A percentile compares a stretch with the other conserved stretches of the same genome.
Evolutionary conservation across 2,797 vertebrate species (phyloP).

Genomic region (Poecilia picta): DNA sequence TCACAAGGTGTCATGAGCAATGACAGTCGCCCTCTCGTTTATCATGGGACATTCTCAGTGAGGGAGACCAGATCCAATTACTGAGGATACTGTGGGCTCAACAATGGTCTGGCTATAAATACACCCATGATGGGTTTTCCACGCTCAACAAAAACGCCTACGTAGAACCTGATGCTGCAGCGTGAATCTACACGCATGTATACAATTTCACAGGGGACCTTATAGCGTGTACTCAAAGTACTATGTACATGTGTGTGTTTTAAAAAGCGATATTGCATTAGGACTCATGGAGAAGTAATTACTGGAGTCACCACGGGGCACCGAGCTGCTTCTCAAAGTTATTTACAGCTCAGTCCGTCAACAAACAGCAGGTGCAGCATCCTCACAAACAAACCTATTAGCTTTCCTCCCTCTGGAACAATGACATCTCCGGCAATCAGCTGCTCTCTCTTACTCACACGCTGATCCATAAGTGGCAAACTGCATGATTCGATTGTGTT

Average conservation of each 20-base stretch:
- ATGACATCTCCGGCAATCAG: slow-evolving; percentile 59
- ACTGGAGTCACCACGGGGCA: slow-evolving; percentile 35
- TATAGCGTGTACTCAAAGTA: background rate
- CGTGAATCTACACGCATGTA: slow-evolving; percentile 24
- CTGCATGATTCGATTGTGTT: background rate
- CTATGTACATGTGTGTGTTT: slow-evolving; percentile 11
- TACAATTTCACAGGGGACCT: slow-evolving; percentile 5
- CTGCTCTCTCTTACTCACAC: slow-evolving; percentile 21
- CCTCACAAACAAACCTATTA: slow-evolving; percentile 74
- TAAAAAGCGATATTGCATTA: slow-evolving; percentile 12
- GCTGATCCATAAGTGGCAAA: slow-evolving; percentile 4
- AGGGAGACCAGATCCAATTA: slow-evolving; percentile 75
- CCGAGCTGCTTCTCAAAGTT: slow-evolving; percentile 64
- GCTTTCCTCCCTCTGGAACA: slow-evolving; percentile 70
- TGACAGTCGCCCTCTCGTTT: slow-evolving; percentile 77
- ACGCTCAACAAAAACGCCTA: slow-evolving; percentile 65
- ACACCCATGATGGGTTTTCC: slow-evolving; percentile 78
- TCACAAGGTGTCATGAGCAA: slow-evolving; percentile 63
- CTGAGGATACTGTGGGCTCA: slow-evolving; percentile 79
- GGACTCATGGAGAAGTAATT: slow-evolving; percentile 11
- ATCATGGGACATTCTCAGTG: slow-evolving; percentile 67
- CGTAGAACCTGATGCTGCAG: slow-evolving; percentile 32
- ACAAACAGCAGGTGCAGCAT: slow-evolving; percentile 76
- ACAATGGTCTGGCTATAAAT: slow-evolving; percentile 83
- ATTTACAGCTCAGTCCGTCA: slow-evolving; percentile 77